Base-by-base conservation (phyloP, 2,888 invertebrate species). In the Microdon myrmicae region DNA sequence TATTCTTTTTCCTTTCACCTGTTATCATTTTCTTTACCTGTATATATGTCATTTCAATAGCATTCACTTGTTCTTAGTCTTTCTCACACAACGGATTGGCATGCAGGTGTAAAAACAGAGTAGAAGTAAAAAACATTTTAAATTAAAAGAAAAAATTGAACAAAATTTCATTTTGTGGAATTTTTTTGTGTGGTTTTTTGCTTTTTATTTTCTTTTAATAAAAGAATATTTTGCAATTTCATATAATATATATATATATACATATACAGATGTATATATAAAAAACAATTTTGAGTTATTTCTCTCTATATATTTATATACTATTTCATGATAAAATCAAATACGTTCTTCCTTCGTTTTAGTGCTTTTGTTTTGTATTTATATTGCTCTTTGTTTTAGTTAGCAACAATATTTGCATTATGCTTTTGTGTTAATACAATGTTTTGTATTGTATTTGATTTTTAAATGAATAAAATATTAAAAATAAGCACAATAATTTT, bases 41-140 rank as follows among this genome's bases (percentile, higher is more conserved):
- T 28, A 26, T 17, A 41, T 56, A 9, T 26, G 17, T 17, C 9
- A 28, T 25, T 41, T 34, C n/a, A 20, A 25, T 44, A 17, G 28
- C 32, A 39, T 39, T 44, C 26, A 13, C 29, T 17, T 39, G 29
- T 26, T 23, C 25, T 22, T 43, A 43, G 32, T 35, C 10, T 37
- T 16, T 17, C 25, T 16, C 22, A 51, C 37, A 56, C 31, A 37
- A 4, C 14, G 17, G 17, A 32, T 14, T 4, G 32, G 17, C 6
- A 10, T n/a, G n/a, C n/a, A n/a, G n/a, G n/a, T n/a, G n/a, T n/a
- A n/a, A 58, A 58, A 58, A 58, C 58, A 39, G 64, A 56, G 56
- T 56, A 58, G 58, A 64, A 14, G 31, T 25, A 58, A 32, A 48
- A 48, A 14, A 47, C 34, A 35, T 39, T 23, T 7, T 8, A 13